Base-by-base conservation (phyloP, 2,888 invertebrate genomes). In the Drosophila imparisetae region DNA sequence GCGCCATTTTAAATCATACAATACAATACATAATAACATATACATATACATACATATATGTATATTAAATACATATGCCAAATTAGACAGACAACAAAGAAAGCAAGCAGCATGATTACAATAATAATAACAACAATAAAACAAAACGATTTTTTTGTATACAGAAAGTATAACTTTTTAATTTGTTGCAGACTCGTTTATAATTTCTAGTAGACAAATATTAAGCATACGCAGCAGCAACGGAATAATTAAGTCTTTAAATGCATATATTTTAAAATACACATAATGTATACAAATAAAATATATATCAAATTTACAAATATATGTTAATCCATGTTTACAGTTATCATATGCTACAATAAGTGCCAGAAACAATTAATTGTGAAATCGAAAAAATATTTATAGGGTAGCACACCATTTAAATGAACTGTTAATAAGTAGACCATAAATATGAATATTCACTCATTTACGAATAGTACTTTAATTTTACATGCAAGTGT, bases 1-100 rank as follows among this genome's bases (percentile, higher is more conserved):
- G 78, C 79, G 89, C 89, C 90, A 74, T 75, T 75, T 86, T 79
- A 90, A 90, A 72, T 75, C 71, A 82, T 71, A 80, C 60, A 72
- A 66, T 71, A 78, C 66, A 55, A 72, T 62, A 78, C 50, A 78
- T 49, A 68, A 50, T 49, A 64, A 30, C 36, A 75, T 29, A 77
- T 45, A 75, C 42, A 57, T 24, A 60, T 36, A 59, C 24, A 72
- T 30, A 72, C 54, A 66, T 45, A 69, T 27, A 52, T 40, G 60
- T 78, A 60, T 61, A 67, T 73, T 64, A 61, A 57, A 70, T 73
- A 64, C 69, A 67, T 48, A 42, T 48, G 50, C 52, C 66, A 49
- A 72, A 45, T 45, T 70, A 66, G 30, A 64, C 45, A 54, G 67
- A 69, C 75, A 75, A 67, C 50, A 64, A 75, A 15, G 24, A 45